These are phyloP conservation scores for Zophobas morio DNA, from an alignment of 1,140 invertebrate genomes.

Conservation along the genomic window DNA sequence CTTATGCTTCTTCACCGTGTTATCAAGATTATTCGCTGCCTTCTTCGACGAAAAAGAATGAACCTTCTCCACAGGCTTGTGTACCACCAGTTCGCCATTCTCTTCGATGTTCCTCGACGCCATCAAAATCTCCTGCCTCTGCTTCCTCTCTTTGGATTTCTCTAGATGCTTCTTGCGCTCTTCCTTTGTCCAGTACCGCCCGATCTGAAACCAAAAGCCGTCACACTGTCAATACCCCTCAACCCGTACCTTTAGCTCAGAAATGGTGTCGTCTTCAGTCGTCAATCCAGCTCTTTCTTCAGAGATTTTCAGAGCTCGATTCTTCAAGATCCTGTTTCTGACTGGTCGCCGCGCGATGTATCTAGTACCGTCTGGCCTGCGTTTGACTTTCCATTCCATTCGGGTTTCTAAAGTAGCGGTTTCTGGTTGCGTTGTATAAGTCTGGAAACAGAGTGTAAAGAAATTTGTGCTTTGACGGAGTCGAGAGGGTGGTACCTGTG, in stretches of 20 bases:
- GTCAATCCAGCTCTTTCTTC: slow-evolving; percentile 82
- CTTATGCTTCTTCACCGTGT: slow-evolving; percentile 68
- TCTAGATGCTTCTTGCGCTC: slow-evolving; percentile 84
- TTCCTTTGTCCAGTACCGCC: slow-evolving; percentile 86
- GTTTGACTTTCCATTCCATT: slow-evolving; percentile 88
- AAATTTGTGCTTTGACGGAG: too few relatives aligned
- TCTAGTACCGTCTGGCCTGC: slow-evolving; percentile 82
- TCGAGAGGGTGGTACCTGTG: slow-evolving; percentile 67
- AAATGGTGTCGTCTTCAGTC: slow-evolving; percentile 87
- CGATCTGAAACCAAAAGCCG: slow-evolving; percentile 69
- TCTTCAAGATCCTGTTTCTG: slow-evolving; percentile 78
- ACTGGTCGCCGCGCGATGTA: slow-evolving; percentile 84
- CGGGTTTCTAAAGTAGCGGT: slow-evolving; percentile 66
- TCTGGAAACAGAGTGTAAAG: slow-evolving; percentile 43
- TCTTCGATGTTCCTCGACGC: slow-evolving; percentile 60
- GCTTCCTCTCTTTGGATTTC: slow-evolving; percentile 77
- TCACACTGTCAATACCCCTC: slow-evolving; percentile 44
- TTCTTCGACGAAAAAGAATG: slow-evolving; percentile 60
- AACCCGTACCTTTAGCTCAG: slow-evolving; percentile 79
- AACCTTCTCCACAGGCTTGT: slow-evolving; percentile 50
- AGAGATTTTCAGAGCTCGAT: slow-evolving; percentile 78
- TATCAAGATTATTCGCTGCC: slow-evolving; percentile 65
- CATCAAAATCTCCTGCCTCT: slow-evolving; percentile 69
- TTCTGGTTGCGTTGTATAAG: slow-evolving; percentile 59
- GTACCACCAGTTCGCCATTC: slow-evolving; percentile 55